These are phyloP conservation scores for Synchiropus splendidus DNA, from an alignment of 2,113 vertebrate genomes.

Conservation along the genomic window DNA sequence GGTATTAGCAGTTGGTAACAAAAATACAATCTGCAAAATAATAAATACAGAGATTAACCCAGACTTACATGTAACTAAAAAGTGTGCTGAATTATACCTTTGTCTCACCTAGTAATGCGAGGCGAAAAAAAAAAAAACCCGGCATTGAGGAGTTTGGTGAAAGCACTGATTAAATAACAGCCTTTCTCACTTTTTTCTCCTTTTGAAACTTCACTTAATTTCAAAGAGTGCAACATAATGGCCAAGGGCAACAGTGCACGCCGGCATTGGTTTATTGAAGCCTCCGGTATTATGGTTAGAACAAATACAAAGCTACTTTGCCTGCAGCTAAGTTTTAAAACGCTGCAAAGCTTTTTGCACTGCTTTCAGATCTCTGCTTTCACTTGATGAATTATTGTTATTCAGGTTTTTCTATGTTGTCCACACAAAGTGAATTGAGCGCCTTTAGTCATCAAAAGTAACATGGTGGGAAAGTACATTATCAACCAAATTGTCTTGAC, in stretches of 20 bases:
- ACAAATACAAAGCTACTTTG: conserved; percentile 38
- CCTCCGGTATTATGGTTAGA: conserved; percentile 25
- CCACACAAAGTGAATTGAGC: neutral
- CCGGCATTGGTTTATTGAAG: conserved; percentile 41
- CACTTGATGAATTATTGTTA: too few species aligned
- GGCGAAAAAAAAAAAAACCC: conserved; percentile 32
- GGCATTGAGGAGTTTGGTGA: conserved; percentile 37
- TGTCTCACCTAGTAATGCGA: conserved; percentile 18
- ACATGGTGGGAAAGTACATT: too few species aligned
- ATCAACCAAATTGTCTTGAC: too few species aligned
- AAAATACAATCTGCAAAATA: too few species aligned
- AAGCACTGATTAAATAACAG: conserved; percentile 44
- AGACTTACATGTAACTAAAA: conserved; percentile 29
- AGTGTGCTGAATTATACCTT: conserved; percentile 35
- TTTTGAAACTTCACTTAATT: conserved; percentile 42
- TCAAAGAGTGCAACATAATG: conserved; percentile 38
- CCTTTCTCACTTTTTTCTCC: conserved; percentile 32
- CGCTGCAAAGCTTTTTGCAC: conserved; percentile 10
- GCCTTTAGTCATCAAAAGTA: conserved; percentile 6
- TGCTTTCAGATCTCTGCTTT: conserved; percentile 13
- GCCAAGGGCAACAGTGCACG: conserved; percentile 39
- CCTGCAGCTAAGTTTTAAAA: conserved; percentile 26
- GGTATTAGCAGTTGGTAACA: too few species aligned
- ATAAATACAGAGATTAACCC: too few species aligned
- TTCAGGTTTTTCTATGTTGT: too few species aligned